phyloP scores from a whole-genome alignment of 2,888 invertebrate genomes.

The Euzophera pinguis region DNA sequence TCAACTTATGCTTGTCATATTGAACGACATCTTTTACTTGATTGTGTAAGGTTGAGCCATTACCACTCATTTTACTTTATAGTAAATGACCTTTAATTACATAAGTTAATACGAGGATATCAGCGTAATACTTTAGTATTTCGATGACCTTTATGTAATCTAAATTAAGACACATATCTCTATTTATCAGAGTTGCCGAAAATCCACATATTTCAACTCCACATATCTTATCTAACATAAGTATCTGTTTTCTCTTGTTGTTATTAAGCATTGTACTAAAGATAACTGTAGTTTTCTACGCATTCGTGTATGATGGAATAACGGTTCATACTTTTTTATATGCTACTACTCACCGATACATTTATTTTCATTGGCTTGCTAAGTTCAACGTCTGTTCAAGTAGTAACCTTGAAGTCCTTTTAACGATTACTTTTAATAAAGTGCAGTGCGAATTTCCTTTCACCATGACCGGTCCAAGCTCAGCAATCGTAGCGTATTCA shows the following conservation, averaged over 20 bases:
- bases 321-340: constrained; percentile 1
- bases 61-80: background rate
- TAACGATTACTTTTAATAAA: background rate
- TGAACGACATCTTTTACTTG: too few species aligned
- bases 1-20: background rate
- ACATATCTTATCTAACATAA: background rate
- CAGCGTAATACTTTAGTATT: background rate
- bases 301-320: constrained; percentile 1
- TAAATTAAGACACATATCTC: background rate
- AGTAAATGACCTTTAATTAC: too few species aligned
- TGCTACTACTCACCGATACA: background rate
- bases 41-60: background rate
- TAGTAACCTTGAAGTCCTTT: constrained; percentile 4
- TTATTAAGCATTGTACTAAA: background rate
- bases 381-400: background rate
- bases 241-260: background rate
- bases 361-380: constrained; percentile 1
- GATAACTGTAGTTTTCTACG: constrained; percentile 1
- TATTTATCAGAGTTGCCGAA: background rate
- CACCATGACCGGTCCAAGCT: too few species aligned
- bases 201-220: background rate
- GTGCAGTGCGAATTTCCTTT: too few species aligned
- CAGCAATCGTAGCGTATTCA: too few species aligned
- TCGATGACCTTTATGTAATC: background rate
- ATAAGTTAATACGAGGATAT: background rate